Base-by-base conservation (phyloP, 1,140 invertebrate genomes). In the Papilio glaucus region DNA sequence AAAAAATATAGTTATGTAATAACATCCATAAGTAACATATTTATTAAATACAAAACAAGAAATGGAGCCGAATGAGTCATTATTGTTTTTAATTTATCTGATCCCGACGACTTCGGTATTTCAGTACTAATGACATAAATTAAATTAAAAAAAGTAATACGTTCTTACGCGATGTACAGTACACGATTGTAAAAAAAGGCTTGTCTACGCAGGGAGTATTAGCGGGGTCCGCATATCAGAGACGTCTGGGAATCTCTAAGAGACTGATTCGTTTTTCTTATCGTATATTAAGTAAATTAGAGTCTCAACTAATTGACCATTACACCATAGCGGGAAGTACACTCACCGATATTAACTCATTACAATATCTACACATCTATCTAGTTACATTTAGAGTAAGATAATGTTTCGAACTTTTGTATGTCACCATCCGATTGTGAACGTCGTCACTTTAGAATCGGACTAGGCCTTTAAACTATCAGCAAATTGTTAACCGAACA, bases 231-330 rank as follows among this genome's bases (percentile, higher is more conserved):
- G 49, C 49, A 57, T 57, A 57, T 57, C 49, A 57, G 49, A 57
- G 49, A 57, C 49, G 49, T 57, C 49, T 57, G 49, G 21, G 49
- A 57, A 57, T 57, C 49, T 49, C 42, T 49, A 49, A 18, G 10
- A 24, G 49, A 10, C 49, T 57, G 13, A 4, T 24, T 33, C 29
- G 29, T 33, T 33, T 3, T 15, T 57, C 24, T 57, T 57, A 12
- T 57, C 10, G 24, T 12, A 57, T 18, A 18, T 49, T 49, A 49
- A 24, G 49, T 24, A 57, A 57, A 57, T 12, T 24, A 21, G 9
- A 49, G 7, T 49, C 18, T 2, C 49, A 24, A 57, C 21, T 57
- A 57, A 57, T 57, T 57, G 21, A 24, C 49, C 21, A 57, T 57
- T 57, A 57, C 10, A 57, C 49, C 49, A 57, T 57, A 57, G 45